phyloP scores from a whole-genome alignment of 53 echinoderm and acorn worm species.

The Patiria pectinifera region DNA sequence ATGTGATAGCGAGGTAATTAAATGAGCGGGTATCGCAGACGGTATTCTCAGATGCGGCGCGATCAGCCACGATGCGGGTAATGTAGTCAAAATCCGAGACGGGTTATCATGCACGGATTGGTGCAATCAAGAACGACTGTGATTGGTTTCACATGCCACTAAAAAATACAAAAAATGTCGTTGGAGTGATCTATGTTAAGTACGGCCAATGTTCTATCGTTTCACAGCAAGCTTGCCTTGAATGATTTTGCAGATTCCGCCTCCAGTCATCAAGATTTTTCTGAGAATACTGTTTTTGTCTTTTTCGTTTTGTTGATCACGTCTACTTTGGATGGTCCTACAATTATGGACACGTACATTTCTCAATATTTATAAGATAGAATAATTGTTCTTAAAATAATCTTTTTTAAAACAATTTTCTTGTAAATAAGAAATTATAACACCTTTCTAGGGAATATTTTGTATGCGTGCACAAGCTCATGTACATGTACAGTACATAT shows the following conservation, averaged over 20 bases:
- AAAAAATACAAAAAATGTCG: neutral
- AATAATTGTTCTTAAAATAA: too few species aligned
- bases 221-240: neutral
- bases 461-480: too few species aligned
- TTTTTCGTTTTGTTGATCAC: neutral
- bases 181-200: neutral
- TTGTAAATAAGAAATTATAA: too few species aligned
- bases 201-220: neutral
- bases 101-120: constrained; percentile 15
- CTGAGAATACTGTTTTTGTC: neutral
- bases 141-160: constrained; percentile 34
- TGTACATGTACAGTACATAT: too few species aligned
- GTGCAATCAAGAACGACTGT: constrained; percentile 7
- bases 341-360: neutral
- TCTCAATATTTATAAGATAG: too few species aligned
- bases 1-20: constrained; percentile 39
- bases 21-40: constrained; percentile 43
- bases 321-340: neutral
- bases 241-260: neutral
- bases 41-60: constrained; percentile 23
- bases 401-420: too few species aligned
- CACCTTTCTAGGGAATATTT: too few species aligned
- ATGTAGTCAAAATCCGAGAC: neutral
- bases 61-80: neutral
- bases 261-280: neutral